Evolutionary conservation across 2,797 vertebrate species (phyloP).

Genomic region (Semotilus atromaculatus): DNA sequence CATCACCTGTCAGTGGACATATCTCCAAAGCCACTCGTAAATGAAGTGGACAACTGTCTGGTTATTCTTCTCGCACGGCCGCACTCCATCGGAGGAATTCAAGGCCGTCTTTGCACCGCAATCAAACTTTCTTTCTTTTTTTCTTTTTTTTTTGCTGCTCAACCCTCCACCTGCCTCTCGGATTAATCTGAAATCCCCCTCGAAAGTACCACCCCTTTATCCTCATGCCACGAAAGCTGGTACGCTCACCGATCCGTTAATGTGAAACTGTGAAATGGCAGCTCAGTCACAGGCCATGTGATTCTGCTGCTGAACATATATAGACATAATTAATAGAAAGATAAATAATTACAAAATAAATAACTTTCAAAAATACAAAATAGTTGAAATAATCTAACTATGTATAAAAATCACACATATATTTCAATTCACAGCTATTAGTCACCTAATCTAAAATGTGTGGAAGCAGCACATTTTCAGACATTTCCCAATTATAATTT

Average conservation of each 20-base stretch:
- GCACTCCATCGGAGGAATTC: conserved; percentile 36
- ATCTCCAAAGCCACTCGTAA: conserved; percentile 65
- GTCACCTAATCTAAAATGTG: background rate
- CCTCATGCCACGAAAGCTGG: conserved; percentile 48
- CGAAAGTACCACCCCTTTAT: conserved; percentile 50
- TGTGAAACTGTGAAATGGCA: conserved; percentile 22
- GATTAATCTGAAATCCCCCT: conserved; percentile 68
- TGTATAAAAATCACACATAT: background rate
- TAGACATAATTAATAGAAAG: background rate
- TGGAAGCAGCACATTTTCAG: conserved; percentile 6
- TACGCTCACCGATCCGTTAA: conserved; percentile 14
- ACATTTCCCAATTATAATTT: conserved; percentile 2
- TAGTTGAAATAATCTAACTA: background rate
- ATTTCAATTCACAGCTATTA: background rate
- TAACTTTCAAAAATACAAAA: background rate
- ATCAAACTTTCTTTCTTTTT: conserved; percentile 51
- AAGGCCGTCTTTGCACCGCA: conserved; percentile 1
- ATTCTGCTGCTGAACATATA: background rate
- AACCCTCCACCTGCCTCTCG: conserved; percentile 49
- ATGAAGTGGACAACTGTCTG: conserved; percentile 62
- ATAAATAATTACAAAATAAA: background rate
- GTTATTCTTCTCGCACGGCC: conserved; percentile 54
- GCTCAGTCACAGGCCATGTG: background rate
- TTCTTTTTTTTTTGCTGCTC: conserved; percentile 1
- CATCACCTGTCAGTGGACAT: conserved; percentile 71